Conservation (phyloP, 2,113 vertebrate genomes). For the rat (Rattus norvegicus) region DNA sequence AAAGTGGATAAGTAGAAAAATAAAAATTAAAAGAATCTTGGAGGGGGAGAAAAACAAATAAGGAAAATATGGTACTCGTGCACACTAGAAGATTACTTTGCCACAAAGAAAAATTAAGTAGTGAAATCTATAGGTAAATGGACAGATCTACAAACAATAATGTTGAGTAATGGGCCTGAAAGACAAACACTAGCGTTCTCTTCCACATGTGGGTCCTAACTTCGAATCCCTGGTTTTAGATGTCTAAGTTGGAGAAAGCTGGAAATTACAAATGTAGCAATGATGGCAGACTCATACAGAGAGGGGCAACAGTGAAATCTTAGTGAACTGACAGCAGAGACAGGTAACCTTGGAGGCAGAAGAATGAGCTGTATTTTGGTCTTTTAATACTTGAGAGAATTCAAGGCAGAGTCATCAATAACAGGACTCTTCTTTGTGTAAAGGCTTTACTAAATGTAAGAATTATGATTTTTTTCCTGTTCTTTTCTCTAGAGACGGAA, state of each 20-base stretch:
- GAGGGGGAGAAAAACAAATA: too few relatives aligned
- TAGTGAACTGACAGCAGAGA: background rate
- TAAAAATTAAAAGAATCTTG: too few relatives aligned
- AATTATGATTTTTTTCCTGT: background rate
- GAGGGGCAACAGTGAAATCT: background rate
- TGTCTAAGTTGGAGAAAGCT: background rate
- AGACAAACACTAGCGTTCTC: background rate
- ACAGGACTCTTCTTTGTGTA: background rate
- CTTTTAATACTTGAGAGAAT: background rate
- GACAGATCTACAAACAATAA: background rate
- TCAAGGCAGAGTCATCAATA: background rate
- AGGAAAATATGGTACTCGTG: background rate
- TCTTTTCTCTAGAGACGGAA: background rate
- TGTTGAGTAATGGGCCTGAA: background rate
- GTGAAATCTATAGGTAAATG: background rate
- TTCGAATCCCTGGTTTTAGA: background rate
- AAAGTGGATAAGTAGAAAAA: too few relatives aligned
- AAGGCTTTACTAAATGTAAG: background rate
- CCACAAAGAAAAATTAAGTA: background rate
- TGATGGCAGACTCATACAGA: background rate
- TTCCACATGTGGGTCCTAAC: background rate
- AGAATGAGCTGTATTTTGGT: background rate
- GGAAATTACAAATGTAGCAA: background rate
- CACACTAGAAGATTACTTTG: background rate
- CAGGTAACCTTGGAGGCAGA: background rate